phyloP scores from a whole-genome alignment of 2,797 vertebrate species.

The Linurgus olivaceus region DNA sequence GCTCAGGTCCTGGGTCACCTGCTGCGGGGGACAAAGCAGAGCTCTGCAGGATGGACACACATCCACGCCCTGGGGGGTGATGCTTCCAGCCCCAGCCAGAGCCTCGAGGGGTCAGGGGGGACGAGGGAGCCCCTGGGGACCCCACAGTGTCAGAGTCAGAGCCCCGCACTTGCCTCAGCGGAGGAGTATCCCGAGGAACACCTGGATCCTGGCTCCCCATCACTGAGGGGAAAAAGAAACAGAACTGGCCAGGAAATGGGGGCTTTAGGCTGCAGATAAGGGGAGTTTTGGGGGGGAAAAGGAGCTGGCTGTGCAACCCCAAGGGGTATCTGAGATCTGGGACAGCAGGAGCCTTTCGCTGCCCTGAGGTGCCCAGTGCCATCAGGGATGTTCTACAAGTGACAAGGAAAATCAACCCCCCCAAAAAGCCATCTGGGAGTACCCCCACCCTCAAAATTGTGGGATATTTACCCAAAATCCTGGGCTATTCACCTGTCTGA shows the following conservation, averaged over 20 bases:
- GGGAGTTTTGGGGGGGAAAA: rapidly evolving
- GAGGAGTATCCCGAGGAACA: conserved; percentile 98
- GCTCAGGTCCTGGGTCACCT: conserved; percentile 94
- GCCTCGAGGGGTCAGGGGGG: rapidly evolving
- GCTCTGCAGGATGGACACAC: background rate
- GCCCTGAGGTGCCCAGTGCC: background rate
- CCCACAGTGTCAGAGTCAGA: rapidly evolving
- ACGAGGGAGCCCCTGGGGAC: rapidly evolving
- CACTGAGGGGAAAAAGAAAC: conserved; percentile 77
- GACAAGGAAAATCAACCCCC: background rate
- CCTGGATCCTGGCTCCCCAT: conserved; percentile 90
- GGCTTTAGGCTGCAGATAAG: background rate
- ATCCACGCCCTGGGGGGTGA: background rate
- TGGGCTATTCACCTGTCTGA: conserved; percentile 87
- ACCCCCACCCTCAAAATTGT: background rate
- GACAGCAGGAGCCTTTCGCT: rapidly evolving
- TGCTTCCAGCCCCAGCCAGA: background rate
- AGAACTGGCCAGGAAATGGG: background rate
- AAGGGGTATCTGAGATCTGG: background rate
- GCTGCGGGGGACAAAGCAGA: conserved; percentile 13
- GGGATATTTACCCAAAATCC: background rate
- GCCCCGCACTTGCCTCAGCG: conserved; percentile 86
- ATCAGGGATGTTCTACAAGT: background rate
- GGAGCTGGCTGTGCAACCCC: background rate
- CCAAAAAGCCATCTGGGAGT: background rate